Evolutionary conservation across 2,113 vertebrate species (phyloP).

Genomic region (Gasterosteus nipponicus): DNA sequence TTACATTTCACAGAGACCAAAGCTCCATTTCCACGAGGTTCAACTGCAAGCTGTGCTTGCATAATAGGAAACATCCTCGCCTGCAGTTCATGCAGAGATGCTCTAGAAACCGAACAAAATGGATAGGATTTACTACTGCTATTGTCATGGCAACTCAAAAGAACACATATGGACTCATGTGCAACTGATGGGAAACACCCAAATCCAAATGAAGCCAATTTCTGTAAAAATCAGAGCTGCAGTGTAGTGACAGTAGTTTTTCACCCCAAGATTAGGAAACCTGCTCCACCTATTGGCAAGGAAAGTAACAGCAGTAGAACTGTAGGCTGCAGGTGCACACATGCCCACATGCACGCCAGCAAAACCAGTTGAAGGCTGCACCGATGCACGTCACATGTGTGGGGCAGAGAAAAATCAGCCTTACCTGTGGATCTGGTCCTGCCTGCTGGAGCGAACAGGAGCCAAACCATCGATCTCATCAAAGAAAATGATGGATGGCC

Average conservation of each 20-base stretch:
- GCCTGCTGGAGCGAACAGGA: slow-evolving; percentile 97
- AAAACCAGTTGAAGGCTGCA: not conserved
- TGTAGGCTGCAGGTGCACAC: not conserved
- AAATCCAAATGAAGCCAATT: not conserved
- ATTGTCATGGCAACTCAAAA: not conserved
- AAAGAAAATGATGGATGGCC: slow-evolving; percentile 99
- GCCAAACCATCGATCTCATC: slow-evolving; percentile 99
- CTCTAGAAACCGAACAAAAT: slow-evolving; percentile 7
- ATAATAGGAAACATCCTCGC: not conserved
- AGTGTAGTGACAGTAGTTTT: not conserved
- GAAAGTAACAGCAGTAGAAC: not conserved
- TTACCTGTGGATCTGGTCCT: slow-evolving; percentile 99
- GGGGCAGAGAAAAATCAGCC: not conserved
- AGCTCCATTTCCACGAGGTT: not conserved
- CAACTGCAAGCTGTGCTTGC: slow-evolving; percentile 13
- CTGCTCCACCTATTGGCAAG: slow-evolving; percentile 40
- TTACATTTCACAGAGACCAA: slow-evolving; percentile 28
- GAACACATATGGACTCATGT: slow-evolving; percentile 1
- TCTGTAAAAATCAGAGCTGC: not conserved
- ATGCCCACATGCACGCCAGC: not conserved
- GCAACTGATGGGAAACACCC: not conserved
- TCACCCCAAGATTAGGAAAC: slow-evolving; percentile 3
- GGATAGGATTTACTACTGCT: not conserved
- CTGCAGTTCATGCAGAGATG: not conserved
- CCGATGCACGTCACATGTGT: not conserved